Conservation (phyloP, 2,113 vertebrate species). For the Tichodroma muraria region DNA sequence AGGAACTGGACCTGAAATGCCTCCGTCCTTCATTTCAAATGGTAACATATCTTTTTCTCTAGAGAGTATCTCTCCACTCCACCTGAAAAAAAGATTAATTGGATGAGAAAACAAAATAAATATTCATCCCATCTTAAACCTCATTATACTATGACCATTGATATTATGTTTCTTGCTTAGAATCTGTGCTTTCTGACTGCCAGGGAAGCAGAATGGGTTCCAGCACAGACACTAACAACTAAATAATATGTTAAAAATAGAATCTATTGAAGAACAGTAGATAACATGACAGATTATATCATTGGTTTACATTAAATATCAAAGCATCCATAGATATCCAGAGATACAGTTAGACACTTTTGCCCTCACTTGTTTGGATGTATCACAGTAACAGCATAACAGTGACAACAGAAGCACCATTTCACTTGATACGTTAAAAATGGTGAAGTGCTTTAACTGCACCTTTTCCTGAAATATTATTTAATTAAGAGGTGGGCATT, state of each 20-base stretch:
- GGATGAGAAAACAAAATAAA: not conserved
- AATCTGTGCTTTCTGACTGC: not conserved
- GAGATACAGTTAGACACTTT: not conserved
- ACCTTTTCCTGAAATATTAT: not conserved
- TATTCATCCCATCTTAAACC: not conserved
- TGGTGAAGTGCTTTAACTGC: not conserved
- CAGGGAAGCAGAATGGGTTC: not conserved
- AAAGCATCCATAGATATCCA: not conserved
- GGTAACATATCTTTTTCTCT: not conserved
- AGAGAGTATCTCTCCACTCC: not conserved
- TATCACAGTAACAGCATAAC: not conserved
- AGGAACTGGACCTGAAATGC: not conserved
- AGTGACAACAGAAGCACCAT: not conserved
- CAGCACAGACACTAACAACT: not conserved
- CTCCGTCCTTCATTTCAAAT: not conserved
- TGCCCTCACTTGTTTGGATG: not conserved
- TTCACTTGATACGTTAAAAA: not conserved
- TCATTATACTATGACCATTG: not conserved
- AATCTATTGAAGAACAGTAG: not conserved
- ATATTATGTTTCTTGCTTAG: not conserved
- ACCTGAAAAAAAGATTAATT: not conserved
- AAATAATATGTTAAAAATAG: not conserved
- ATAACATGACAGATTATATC: accelerated
- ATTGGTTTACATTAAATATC: not conserved
- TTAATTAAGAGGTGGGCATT: not conserved